phyloP scores from a whole-genome alignment of 1,140 invertebrate species.

The Caerostris extrusa region DNA sequence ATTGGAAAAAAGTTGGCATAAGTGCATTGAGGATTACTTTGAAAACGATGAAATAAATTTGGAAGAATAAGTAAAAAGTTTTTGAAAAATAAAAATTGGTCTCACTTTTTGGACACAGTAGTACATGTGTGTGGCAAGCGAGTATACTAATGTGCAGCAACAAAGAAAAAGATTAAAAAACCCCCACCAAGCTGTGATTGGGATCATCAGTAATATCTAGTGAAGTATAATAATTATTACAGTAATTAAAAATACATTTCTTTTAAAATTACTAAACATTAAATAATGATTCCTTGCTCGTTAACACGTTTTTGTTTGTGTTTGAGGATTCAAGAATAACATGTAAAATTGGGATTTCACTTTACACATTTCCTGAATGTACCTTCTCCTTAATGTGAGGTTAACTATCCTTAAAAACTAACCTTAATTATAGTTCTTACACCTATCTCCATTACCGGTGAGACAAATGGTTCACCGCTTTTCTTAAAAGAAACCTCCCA shows the following conservation, averaged over 20 bases:
- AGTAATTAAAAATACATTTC: neutral
- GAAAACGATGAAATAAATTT: no score
- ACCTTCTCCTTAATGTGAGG: neutral
- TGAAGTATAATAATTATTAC: neutral
- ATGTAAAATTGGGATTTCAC: no score
- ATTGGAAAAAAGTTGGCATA: no score
- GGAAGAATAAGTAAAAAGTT: no score
- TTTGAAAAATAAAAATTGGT: no score
- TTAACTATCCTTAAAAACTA: constrained; percentile 9
- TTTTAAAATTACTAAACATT: neutral
- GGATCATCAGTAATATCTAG: neutral
- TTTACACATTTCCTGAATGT: neutral
- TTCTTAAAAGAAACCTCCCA: neutral
- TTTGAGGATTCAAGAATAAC: neutral
- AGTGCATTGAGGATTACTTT: no score
- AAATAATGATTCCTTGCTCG: neutral
- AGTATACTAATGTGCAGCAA: no score
- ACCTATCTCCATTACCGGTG: neutral
- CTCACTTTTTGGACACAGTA: no score
- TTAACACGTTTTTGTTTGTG: neutral
- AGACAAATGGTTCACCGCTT: neutral
- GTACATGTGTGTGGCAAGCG: no score
- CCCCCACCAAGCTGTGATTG: neutral
- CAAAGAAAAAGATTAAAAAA: no score
- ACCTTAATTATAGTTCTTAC: neutral